Base-by-base conservation (phyloP, 2,113 vertebrate genomes). In the Catharus fuscescens region DNA sequence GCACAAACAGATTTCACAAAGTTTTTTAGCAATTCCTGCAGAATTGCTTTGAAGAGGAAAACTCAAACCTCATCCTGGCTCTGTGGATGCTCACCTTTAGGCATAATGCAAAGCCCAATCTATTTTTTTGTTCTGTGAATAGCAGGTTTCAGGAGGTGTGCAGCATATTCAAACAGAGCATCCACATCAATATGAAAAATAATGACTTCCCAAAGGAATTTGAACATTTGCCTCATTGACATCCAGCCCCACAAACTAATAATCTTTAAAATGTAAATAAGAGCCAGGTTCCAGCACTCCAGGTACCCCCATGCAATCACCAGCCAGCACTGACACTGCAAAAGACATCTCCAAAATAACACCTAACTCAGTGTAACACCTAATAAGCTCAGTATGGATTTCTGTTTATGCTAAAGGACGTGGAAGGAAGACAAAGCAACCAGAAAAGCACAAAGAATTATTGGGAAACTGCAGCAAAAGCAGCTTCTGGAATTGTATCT, bases 171-270 rank as follows among this genome's bases (percentile, higher is more conserved):
- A 81, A 80, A 62, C 29, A 72, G 44, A 74, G 57, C n/a, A 67
- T 40, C 2, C 0, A 87, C 65, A 81, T 60, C 36, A 73, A 36
- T 66, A 85, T 32, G 78, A 54, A 69, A 86, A 45, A 69, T 85
- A 82, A 91, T 82, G 80, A 92, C 86, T 82, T 88, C 80, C 82
- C 91, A 48, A 64, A 80, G 82, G 86, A 82, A 77, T 21, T 28
- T 18, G 40, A 85, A 29, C 24, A 24, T 26, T 92, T 65, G 69
- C 36, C 42, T 88, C 47, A 52, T 5, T 61, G 82, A 31, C 54
- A 78, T 70, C 76, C 67, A 91, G 69, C 38, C 50, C 42, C 38
- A 73, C 26, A 42, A 90, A 62, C 73, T 77, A 44, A 86, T 59
- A 38, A 93, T 31, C 77, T 80, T 32, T 38, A 59, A 66, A 80